phyloP scores from a whole-genome alignment of 2,888 invertebrate genomes.

The Cybosia mesomella region DNA sequence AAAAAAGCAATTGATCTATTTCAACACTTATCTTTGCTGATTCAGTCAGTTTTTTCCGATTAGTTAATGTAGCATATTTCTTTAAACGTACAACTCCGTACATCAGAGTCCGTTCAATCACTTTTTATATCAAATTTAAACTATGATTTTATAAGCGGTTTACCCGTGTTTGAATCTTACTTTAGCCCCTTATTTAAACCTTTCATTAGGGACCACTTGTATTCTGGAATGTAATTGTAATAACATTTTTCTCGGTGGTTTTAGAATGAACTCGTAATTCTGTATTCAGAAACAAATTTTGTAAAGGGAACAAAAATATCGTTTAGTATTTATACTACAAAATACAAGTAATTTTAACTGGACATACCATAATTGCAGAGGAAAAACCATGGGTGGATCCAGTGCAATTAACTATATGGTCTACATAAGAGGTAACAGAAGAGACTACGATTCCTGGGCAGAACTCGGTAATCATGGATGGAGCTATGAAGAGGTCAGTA shows the following conservation, averaged over 20 bases:
- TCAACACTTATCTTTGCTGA: no score
- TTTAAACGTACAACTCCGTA: no score
- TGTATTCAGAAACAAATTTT: conserved; percentile 1
- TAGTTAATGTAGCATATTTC: no score
- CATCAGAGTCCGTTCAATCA: no score
- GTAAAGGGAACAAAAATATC: not conserved
- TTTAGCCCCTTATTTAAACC: no score
- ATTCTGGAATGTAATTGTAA: not conserved
- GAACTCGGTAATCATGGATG: conserved; percentile 88
- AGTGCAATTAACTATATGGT: conserved; percentile 90
- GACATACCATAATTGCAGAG: conserved; percentile 67
- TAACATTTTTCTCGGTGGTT: not conserved
- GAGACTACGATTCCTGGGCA: conserved; percentile 90
- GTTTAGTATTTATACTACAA: not conserved
- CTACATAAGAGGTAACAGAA: conserved; percentile 87
- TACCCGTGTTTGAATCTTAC: no score
- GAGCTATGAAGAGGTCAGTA: conserved; percentile 85
- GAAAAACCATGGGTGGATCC: conserved; percentile 90
- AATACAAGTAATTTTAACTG: not conserved
- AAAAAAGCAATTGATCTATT: no score
- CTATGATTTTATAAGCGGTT: no score
- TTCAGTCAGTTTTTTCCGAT: no score
- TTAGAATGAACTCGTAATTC: conserved; percentile 36
- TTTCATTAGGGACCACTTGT: no score
- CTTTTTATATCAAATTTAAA: no score